Base-by-base conservation (phyloP, 2,113 vertebrate genomes). In the Catharus minimus region DNA sequence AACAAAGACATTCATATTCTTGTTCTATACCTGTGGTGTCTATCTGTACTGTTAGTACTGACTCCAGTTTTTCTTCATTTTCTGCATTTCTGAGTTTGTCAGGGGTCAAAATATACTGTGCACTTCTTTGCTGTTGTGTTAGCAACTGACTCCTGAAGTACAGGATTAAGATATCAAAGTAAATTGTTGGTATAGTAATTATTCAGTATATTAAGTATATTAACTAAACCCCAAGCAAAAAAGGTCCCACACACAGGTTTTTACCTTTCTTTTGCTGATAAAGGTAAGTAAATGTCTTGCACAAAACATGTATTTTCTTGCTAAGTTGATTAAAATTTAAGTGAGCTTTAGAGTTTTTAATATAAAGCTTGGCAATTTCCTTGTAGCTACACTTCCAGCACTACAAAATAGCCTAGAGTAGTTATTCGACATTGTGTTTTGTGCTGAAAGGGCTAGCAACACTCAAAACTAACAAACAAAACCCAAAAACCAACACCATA, bases 401-500 rank as follows among this genome's bases (percentile, higher is more conserved):
- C 9, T 68, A 41, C 27, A 44, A 18, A 92, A 50, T 81, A 86
- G 12, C 52, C 10, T 88, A 28, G 30, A 55, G 20, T 77, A 36
- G 33, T 73, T 65, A 81, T 26, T 77, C 30, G 73, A 22, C 20
- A n/a, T n/a, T 32, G 23, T 17, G 17, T 38, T 62, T 83, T 74
- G 10, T 83, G 39, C 68, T 82, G 80, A 68, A 69, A 77, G 26
- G 23, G 21, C 46, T 75, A n/a, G 28, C 44, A 83, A 22, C 5
- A 30, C 12, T 80, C 20, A 71, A 86, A 86, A 38, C n/a, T 50
- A 18, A 30, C 69, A 57, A 58, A 28, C 4, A 65, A 47, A 91
- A 22, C 8, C 4, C 1, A 2, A 22, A 60, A 17, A 0, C 0
- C 3, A 15, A n/a, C 14, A 23, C 46, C 8, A 26, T 61, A n/a